phyloP scores from a whole-genome alignment of 2,797 vertebrate species.

The Myotis vivesi region DNA sequence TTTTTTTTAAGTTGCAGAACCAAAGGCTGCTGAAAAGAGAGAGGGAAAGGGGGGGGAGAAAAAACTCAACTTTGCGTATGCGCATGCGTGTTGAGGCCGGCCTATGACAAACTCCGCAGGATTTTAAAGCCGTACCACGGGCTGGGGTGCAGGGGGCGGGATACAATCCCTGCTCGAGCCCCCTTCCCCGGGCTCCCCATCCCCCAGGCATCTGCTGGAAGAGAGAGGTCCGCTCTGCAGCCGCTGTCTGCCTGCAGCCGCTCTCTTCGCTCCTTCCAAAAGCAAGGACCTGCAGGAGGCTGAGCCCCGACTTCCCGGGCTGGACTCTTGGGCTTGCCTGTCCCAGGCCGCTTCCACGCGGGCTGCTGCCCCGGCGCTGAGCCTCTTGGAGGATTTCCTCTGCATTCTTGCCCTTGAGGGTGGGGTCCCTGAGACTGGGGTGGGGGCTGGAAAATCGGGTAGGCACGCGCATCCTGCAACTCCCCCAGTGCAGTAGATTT shows the following conservation, averaged over 20 bases:
- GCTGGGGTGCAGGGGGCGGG: neutral
- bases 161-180: neutral
- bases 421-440: neutral
- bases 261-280: neutral
- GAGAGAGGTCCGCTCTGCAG: neutral
- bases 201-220: slow-evolving; percentile 64
- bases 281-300: neutral
- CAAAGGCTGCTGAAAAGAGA: slow-evolving; percentile 61
- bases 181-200: slow-evolving; percentile 54
- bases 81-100: slow-evolving; percentile 90
- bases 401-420: neutral
- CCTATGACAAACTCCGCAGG: slow-evolving; percentile 83
- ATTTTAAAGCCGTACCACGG: slow-evolving; percentile 85
- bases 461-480: neutral
- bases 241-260: neutral
- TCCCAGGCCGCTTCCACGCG: neutral
- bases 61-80: slow-evolving; percentile 79
- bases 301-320: slow-evolving; percentile 56
- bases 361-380: neutral
- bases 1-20: slow-evolving; percentile 68
- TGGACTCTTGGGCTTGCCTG: neutral
- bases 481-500: neutral
- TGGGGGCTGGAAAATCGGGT: neutral
- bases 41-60: neutral
- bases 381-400: neutral